These are phyloP conservation scores for Trissoscelio sp. DNA, from an alignment of 2,888 invertebrate genomes.

Conservation along the genomic window DNA sequence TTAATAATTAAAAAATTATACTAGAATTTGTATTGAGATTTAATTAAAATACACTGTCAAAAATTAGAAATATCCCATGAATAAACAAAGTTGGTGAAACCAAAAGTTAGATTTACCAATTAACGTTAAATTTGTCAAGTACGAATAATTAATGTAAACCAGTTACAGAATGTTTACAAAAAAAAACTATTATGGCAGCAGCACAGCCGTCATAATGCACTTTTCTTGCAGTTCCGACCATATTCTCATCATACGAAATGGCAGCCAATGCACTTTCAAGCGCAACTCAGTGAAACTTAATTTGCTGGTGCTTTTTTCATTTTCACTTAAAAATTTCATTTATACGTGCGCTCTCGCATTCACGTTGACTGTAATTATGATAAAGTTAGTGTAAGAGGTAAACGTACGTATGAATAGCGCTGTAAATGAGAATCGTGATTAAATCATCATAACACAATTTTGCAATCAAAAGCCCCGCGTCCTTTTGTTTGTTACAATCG, in stretches of 20 bases:
- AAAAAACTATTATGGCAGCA: conserved; percentile 14
- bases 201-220: conserved; percentile 20
- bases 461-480: conserved; percentile 23
- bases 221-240: conserved; percentile 32
- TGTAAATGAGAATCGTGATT: conserved; percentile 38
- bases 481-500: conserved; percentile 6
- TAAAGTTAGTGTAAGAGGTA: conserved; percentile 32
- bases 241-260: conserved; percentile 40
- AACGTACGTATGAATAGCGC: conserved; percentile 35
- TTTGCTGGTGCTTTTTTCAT: conserved; percentile 48
- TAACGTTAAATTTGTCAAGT: conserved; percentile 20
- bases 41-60: no score
- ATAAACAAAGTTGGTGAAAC: no score
- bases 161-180: conserved; percentile 26
- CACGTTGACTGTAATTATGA: conserved; percentile 37
- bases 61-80: no score
- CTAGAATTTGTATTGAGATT: no score
- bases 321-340: conserved; percentile 40
- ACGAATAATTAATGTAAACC: conserved; percentile 10
- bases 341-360: conserved; percentile 27
- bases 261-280: conserved; percentile 37
- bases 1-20: no score
- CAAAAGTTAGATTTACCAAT: conserved; percentile 25
- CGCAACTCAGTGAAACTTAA: conserved; percentile 37
- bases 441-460: conserved; percentile 36